Conservation (phyloP, 2,888 invertebrate genomes). For the Cerastis rubricosa region DNA sequence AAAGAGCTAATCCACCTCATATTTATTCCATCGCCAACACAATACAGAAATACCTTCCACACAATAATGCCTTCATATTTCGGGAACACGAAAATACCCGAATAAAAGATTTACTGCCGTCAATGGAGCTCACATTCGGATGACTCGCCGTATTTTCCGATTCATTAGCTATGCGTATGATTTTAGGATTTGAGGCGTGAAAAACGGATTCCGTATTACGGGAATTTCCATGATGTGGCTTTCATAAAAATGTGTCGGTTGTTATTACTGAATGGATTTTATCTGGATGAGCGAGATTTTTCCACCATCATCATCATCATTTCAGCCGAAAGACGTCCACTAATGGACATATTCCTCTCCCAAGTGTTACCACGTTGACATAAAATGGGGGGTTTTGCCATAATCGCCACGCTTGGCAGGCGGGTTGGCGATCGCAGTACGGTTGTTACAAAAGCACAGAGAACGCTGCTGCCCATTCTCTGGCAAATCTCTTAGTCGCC, state of each 20-base stretch:
- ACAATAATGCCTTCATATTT: constrained; percentile 32
- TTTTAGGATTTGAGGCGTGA: constrained; percentile 51
- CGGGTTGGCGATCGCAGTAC: no score
- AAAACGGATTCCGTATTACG: constrained; percentile 23
- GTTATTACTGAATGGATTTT: constrained; percentile 36
- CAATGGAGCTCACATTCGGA: constrained; percentile 43
- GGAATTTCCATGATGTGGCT: constrained; percentile 29
- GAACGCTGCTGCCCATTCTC: no score
- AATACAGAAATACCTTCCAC: constrained; percentile 5
- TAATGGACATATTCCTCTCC: no score
- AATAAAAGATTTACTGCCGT: constrained; percentile 50
- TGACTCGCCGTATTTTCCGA: constrained; percentile 54
- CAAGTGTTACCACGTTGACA: no score
- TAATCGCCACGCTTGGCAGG: no score
- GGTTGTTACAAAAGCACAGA: no score
- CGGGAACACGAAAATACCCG: constrained; percentile 25
- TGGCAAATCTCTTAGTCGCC: no score
- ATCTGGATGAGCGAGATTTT: background rate
- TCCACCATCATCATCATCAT: no score
- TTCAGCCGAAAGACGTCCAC: no score
- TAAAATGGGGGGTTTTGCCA: no score
- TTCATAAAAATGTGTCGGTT: constrained; percentile 5
- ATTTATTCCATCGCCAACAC: background rate
- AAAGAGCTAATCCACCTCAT: constrained; percentile 1
- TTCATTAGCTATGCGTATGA: constrained; percentile 59